phyloP scores from a whole-genome alignment of 1,140 invertebrate species.

The Leptonema lineaticorne region DNA sequence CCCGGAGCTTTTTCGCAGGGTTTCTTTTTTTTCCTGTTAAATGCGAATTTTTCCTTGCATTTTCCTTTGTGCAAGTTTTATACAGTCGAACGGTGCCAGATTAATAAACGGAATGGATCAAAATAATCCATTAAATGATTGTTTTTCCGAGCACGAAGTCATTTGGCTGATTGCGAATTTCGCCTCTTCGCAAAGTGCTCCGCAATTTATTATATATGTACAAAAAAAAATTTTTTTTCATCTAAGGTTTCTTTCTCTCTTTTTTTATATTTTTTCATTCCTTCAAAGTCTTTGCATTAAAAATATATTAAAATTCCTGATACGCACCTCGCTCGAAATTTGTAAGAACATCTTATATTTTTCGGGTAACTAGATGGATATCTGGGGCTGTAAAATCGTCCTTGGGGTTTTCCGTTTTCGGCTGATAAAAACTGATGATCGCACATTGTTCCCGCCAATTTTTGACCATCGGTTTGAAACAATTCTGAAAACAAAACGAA shows the following conservation, averaged over 20 bases:
- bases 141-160: slow-evolving; percentile 6
- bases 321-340: slow-evolving; percentile 72
- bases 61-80: slow-evolving; percentile 1
- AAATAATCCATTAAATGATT: slow-evolving; percentile 24
- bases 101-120: slow-evolving; percentile 13
- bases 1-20: no score
- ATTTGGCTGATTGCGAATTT: slow-evolving; percentile 20
- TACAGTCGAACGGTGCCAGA: not conserved
- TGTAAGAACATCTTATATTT: slow-evolving; percentile 75
- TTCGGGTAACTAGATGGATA: slow-evolving; percentile 85
- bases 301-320: not conserved
- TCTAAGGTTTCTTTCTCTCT: not conserved
- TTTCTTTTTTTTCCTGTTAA: no score
- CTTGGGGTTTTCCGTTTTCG: slow-evolving; percentile 63
- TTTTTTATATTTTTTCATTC: not conserved
- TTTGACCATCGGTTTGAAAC: slow-evolving; percentile 71
- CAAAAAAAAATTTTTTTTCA: not conserved
- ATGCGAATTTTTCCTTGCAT: not conserved
- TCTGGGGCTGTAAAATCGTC: slow-evolving; percentile 77
- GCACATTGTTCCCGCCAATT: slow-evolving; percentile 69
- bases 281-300: not conserved
- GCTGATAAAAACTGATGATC: slow-evolving; percentile 75
- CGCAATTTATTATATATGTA: no score
- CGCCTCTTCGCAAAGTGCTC: not conserved
- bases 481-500: slow-evolving; percentile 63